Percentiles rank a stretch among this genome's conserved stretches.
These are phyloP conservation scores for Podotricha telesiphe DNA, from an alignment of 2,888 invertebrate species.

Conservation along the genomic window DNA sequence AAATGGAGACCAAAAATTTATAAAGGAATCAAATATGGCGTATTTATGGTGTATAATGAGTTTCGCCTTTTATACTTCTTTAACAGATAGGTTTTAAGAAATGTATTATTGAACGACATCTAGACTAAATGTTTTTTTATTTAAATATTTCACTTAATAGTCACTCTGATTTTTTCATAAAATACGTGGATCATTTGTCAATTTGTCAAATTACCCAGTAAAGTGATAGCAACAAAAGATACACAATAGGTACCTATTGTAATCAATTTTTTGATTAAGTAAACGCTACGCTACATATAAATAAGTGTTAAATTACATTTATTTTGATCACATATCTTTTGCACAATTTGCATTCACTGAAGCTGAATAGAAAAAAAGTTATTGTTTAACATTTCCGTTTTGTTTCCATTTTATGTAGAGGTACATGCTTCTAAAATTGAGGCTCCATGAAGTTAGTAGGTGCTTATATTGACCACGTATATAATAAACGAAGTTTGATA, in stretches of 20 bases:
- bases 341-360: constrained; percentile 3
- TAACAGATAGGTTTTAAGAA: not conserved
- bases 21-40: not conserved
- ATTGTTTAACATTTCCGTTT: constrained; percentile 22
- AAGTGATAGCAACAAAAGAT: not conserved
- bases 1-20: not conserved
- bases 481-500: too few relatives aligned
- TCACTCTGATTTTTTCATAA: too few relatives aligned
- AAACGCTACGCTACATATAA: constrained; percentile 1
- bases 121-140: too few relatives aligned
- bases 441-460: too few relatives aligned
- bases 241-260: not conserved
- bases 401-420: too few relatives aligned
- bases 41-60: not conserved
- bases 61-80: not conserved
- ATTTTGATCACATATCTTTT: constrained; percentile 16
- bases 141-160: too few relatives aligned
- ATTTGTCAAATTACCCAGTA: too few relatives aligned
- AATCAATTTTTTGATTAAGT: not conserved
- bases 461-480: too few relatives aligned
- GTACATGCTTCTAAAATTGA: not conserved
- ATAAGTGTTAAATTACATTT: not conserved
- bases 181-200: too few relatives aligned
- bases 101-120: too few relatives aligned
- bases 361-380: constrained; percentile 7